These are phyloP conservation scores for Chironomus riparius DNA, from an alignment of 2,888 invertebrate species.

Conservation along the genomic window DNA sequence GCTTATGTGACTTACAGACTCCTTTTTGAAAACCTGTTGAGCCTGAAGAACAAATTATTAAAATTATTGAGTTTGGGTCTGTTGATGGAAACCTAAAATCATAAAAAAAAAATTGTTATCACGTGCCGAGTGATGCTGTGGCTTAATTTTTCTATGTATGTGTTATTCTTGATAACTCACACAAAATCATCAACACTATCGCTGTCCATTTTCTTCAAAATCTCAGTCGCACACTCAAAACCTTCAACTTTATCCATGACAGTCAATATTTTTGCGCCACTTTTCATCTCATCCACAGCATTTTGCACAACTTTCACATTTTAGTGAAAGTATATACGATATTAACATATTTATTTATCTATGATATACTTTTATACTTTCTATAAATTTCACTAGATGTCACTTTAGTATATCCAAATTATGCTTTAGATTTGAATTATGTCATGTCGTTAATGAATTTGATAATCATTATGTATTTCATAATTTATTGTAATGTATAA, in stretches of 20 bases:
- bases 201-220: not conserved
- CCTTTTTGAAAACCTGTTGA: constrained; percentile 20
- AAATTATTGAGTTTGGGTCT: not conserved
- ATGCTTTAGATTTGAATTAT: too few species aligned
- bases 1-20: constrained; percentile 9
- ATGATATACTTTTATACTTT: too few species aligned
- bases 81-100: not conserved
- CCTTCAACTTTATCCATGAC: constrained; percentile 15
- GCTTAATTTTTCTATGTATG: too few species aligned
- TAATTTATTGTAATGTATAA: too few species aligned
- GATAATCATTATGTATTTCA: too few species aligned
- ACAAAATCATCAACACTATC: not conserved
- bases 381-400: too few species aligned
- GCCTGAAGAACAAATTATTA: constrained; percentile 17
- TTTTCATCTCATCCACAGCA: not conserved
- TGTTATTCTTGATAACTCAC: not conserved
- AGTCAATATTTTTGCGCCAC: not conserved
- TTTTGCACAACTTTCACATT: not conserved
- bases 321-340: too few species aligned
- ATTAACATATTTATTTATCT: too few species aligned
- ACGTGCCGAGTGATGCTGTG: too few species aligned
- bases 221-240: constrained; percentile 3
- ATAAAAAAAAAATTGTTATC: not conserved
- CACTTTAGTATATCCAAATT: too few species aligned
- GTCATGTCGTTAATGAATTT: too few species aligned